Evolutionary conservation across 2,113 vertebrate species (phyloP).

Genomic region (Gracilinanus agilis): DNA sequence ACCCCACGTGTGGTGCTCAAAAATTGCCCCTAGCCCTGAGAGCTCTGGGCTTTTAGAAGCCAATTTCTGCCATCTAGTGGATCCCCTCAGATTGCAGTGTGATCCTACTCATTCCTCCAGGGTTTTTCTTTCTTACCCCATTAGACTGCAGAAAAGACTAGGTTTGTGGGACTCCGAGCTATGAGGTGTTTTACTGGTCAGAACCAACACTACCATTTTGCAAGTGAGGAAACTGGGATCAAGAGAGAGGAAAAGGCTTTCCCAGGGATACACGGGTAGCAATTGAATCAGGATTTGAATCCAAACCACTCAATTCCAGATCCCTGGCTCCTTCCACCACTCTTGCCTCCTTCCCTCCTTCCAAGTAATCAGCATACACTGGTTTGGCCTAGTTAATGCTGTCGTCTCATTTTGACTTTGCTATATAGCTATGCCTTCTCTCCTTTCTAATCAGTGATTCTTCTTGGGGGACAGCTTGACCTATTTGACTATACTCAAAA

Average conservation of each 20-base stretch:
- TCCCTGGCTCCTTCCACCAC: neutral
- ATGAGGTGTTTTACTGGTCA: neutral
- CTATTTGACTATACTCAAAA: slow-evolving; percentile 4
- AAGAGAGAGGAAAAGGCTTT: neutral
- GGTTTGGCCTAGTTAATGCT: neutral
- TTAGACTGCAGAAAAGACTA: slow-evolving; percentile 19
- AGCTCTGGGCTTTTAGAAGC: neutral
- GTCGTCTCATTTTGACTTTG: neutral
- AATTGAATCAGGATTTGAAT: neutral
- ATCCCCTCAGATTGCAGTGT: neutral
- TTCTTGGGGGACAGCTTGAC: neutral
- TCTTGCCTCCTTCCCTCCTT: neutral
- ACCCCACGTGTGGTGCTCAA: slow-evolving; percentile 14
- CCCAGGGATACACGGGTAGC: neutral
- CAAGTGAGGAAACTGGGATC: neutral
- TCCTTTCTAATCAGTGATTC: neutral
- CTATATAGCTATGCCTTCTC: neutral
- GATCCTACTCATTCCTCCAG: neutral
- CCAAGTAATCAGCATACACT: slow-evolving; percentile 25
- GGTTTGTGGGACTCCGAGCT: neutral
- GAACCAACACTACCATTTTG: neutral
- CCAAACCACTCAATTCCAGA: neutral
- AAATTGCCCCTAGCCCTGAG: neutral
- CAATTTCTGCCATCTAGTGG: slow-evolving; percentile 76
- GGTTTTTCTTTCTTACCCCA: slow-evolving; percentile 2